A percentile compares a stretch with the other conserved stretches of the same genome.
These are phyloP conservation scores for Pseudorhombus dupliciocellatus DNA, from an alignment of 2,113 vertebrate genomes.

Conservation along the genomic window DNA sequence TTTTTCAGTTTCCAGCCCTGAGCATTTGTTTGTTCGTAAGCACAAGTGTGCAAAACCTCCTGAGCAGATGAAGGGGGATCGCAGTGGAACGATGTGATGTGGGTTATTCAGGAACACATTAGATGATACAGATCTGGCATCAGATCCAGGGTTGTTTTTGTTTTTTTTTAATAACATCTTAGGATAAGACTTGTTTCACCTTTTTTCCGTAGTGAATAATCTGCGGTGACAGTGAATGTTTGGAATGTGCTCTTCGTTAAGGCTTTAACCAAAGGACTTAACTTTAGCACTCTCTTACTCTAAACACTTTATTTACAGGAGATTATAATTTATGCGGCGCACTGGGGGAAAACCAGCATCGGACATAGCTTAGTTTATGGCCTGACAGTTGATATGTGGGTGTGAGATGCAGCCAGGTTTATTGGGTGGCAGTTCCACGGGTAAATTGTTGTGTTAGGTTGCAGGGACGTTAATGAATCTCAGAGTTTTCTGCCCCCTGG, in stretches of 20 bases:
- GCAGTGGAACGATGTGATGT: too few species aligned
- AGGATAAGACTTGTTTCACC: too few species aligned
- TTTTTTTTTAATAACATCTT: too few species aligned
- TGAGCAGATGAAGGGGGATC: too few species aligned
- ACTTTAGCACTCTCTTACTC: neutral
- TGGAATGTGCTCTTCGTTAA: neutral
- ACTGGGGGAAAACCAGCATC: neutral
- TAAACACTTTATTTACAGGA: neutral
- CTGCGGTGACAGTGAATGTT: too few species aligned
- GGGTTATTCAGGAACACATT: too few species aligned
- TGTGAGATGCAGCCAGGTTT: neutral
- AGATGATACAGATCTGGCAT: too few species aligned
- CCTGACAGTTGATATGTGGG: neutral
- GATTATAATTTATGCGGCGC: neutral
- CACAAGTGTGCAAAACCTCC: too few species aligned
- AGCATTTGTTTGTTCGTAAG: too few species aligned
- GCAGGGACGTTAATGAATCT: constrained; percentile 42
- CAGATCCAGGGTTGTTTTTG: too few species aligned
- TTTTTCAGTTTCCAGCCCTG: too few species aligned
- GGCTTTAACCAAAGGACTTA: neutral
- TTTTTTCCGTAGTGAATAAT: too few species aligned
- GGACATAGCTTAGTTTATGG: neutral
- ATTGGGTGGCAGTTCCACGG: neutral
- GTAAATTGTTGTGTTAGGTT: constrained; percentile 11
- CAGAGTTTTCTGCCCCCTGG: constrained; percentile 14